Evolutionary conservation across 2,888 invertebrate species (phyloP).

Genomic region (Argynnis bischoffii): DNA sequence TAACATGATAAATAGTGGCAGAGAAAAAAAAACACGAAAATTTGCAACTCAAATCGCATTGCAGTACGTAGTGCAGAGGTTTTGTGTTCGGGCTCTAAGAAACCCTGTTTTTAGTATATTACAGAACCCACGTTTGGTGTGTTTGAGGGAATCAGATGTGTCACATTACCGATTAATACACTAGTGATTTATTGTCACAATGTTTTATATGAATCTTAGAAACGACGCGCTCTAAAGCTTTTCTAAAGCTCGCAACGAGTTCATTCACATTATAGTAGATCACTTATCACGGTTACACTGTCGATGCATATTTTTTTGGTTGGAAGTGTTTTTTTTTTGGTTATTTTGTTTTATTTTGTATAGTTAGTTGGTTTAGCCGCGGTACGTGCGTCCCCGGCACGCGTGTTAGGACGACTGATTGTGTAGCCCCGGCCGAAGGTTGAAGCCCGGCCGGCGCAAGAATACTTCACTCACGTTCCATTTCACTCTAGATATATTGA

Average conservation of each 20-base stretch:
- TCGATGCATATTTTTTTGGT: slow-evolving; percentile 48
- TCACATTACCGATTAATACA: slow-evolving; percentile 63
- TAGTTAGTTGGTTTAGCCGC: slow-evolving; percentile 40
- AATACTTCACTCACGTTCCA: slow-evolving; percentile 56
- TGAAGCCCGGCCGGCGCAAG: slow-evolving; percentile 69
- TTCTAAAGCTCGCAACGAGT: slow-evolving; percentile 38
- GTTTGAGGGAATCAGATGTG: too few relatives aligned
- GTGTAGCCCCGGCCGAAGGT: slow-evolving; percentile 69
- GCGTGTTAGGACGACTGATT: slow-evolving; percentile 66
- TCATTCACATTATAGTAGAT: slow-evolving; percentile 6
- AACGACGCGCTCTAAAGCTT: slow-evolving; percentile 57
- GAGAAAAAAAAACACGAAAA: slow-evolving; percentile 50
- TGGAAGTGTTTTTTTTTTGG: slow-evolving; percentile 54
- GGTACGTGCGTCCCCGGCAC: slow-evolving; percentile 51
- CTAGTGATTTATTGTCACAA: slow-evolving; percentile 71
- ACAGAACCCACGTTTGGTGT: slow-evolving; percentile 57
- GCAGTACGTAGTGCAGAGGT: slow-evolving; percentile 81
- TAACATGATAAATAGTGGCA: slow-evolving; percentile 19
- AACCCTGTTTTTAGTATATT: slow-evolving; percentile 78
- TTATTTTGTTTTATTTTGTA: slow-evolving; percentile 65
- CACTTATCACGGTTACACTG: slow-evolving; percentile 44
- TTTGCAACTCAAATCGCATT: slow-evolving; percentile 81
- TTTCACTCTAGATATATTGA: slow-evolving; percentile 34
- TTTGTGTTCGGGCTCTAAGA: slow-evolving; percentile 77
- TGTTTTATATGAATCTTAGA: slow-evolving; percentile 69